Evolutionary conservation across 2,797 vertebrate species (phyloP), one percentile per base, ranked within the genome.

Genomic region (Pipistrellus pygmaeus): DNA sequence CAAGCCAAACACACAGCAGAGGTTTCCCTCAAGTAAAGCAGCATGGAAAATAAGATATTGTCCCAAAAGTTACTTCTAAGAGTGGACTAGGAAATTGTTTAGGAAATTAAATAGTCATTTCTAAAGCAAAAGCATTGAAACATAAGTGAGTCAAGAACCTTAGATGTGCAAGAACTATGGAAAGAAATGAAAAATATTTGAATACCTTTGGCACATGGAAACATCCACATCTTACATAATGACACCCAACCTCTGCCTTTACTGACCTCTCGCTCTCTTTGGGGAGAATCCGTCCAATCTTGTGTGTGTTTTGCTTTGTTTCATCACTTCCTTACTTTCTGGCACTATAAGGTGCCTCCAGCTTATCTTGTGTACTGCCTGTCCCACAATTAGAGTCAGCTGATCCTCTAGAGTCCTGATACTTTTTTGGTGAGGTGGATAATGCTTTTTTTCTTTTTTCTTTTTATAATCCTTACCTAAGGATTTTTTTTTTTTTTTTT

Each of bases 131-230:
- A 86, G 0, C 25, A 21, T 35, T 69, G 35, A 78, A 93, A 48
- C 18, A 60, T 18, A 20, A 85, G 23, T 92, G 93, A 48, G 51
- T 85, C 20, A 35, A 73, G 64, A 93, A 75, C 90, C 30, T 8
- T 64, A 25, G 35, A 71, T 13, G 44, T 91, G 7, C 7, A 91
- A 51, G n/a, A 82, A 85, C 62, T 81, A 27, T 21, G 9, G 25
- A 76, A 87, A 32, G 18, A 83, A 90, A 81, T 66, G 2, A 55
- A 8, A 87, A 90, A 8, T 41, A 25, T 38, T 30, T 75, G 20
- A 60, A 12, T 32, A 53, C 25, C 13, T 46, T 4, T 46, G 62
- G 10, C 8, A 35, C 11, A 18, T 13, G 10, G 48, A 32, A 88
- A 62, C 17, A 12, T 3, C n/a, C 5, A 6, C 3, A 0, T 27